These are phyloP conservation scores for Lithobius niger DNA, from an alignment of 1,140 invertebrate species.

Conservation along the genomic window DNA sequence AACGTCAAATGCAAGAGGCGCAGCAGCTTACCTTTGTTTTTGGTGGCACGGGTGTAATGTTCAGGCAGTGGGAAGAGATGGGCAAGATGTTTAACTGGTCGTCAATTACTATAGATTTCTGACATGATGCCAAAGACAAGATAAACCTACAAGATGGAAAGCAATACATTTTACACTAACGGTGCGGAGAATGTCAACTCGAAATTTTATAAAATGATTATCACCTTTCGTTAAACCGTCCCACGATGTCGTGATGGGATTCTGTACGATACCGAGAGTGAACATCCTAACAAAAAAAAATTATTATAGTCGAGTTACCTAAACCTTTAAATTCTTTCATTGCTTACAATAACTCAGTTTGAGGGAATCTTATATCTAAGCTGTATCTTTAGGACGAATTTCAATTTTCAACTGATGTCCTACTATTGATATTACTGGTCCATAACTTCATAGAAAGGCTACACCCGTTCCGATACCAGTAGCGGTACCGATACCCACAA, in stretches of 20 bases:
- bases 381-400: no score
- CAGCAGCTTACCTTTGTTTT: conserved; percentile 28
- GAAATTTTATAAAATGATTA: neutral
- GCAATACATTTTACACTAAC: no score
- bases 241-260: conserved; percentile 79
- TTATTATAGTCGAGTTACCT: no score
- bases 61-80: conserved; percentile 72
- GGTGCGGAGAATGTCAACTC: no score
- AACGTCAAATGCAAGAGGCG: no score
- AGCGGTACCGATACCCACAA: no score
- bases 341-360: neutral
- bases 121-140: conserved; percentile 74
- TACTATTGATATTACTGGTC: no score
- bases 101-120: conserved; percentile 81
- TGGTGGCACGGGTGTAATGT: conserved; percentile 55
- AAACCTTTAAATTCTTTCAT: no score
- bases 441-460: no score
- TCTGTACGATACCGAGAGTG: conserved; percentile 91
- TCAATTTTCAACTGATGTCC: no score
- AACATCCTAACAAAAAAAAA: conserved; percentile 53
- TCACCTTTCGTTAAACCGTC: conserved; percentile 86
- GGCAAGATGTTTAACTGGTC: conserved; percentile 86
- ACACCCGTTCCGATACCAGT: no score
- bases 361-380: no score
- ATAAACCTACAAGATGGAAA: conserved; percentile 58